Evolutionary conservation across 2,797 vertebrate species (phyloP).

Genomic region (Megalops cyprinoides): DNA sequence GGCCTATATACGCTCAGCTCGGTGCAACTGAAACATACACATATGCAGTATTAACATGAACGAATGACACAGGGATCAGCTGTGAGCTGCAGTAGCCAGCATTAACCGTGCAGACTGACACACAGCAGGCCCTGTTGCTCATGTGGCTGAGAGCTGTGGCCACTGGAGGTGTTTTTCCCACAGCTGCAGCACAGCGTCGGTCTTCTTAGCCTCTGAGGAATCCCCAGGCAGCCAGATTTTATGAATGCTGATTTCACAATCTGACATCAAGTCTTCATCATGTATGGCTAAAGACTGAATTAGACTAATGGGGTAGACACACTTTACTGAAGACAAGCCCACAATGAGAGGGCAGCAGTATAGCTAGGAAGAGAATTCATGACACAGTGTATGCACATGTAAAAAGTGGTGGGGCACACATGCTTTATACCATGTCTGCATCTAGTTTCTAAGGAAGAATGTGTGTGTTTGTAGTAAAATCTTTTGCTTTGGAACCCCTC

Average conservation of each 20-base stretch:
- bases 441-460: neutral
- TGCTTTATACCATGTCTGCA: too few species aligned
- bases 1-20: conserved; percentile 52
- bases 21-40: conserved; percentile 57
- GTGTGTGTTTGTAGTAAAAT: neutral
- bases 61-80: conserved; percentile 40
- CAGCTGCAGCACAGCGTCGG: neutral
- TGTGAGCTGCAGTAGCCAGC: conserved; percentile 21
- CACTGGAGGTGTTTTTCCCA: neutral
- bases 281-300: neutral
- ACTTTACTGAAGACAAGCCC: neutral
- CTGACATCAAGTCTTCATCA: neutral
- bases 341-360: neutral
- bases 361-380: too few species aligned
- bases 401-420: too few species aligned
- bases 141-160: neutral
- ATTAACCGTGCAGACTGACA: conserved; percentile 6
- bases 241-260: neutral
- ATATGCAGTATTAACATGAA: conserved; percentile 61
- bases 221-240: neutral
- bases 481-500: neutral
- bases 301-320: neutral
- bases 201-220: too few species aligned
- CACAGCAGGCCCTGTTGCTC: conserved; percentile 21
- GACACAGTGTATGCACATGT: too few species aligned